A percentile compares a stretch with the other conserved stretches of the same genome.
phyloP scores from a whole-genome alignment of 2,797 vertebrate genomes.

The Sebastes trivittatus region DNA sequence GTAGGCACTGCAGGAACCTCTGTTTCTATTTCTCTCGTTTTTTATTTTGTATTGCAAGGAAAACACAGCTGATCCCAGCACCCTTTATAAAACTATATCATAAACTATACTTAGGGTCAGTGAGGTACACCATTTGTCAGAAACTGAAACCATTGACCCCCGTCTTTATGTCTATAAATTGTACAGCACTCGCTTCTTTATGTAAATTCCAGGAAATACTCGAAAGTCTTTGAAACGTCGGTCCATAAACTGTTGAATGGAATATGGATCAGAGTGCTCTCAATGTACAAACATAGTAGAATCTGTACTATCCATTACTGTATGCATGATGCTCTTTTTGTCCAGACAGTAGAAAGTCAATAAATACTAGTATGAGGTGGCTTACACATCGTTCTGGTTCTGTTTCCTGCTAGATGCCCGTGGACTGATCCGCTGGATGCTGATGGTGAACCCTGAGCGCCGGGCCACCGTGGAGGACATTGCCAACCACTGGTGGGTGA shows the following conservation, averaged over 20 bases:
- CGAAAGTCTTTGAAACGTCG: not conserved
- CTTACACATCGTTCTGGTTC: not conserved
- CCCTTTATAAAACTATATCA: not conserved
- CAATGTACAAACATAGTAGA: not conserved
- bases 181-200: not conserved
- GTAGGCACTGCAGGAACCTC: slow-evolving; percentile 86
- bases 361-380: not conserved
- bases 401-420: slow-evolving; percentile 88
- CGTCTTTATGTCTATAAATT: slow-evolving; percentile 3
- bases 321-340: not conserved
- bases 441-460: slow-evolving; percentile 98
- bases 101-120: slow-evolving; percentile 1
- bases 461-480: slow-evolving; percentile 97
- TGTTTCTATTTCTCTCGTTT: not conserved
- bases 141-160: not conserved
- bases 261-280: not conserved
- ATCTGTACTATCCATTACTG: not conserved
- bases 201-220: slow-evolving; percentile 27
- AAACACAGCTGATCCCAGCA: not conserved
- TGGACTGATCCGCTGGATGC: slow-evolving; percentile 98
- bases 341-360: not conserved
- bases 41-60: not conserved
- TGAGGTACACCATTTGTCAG: not conserved
- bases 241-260: not conserved
- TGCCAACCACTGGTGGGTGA: slow-evolving; percentile 99